Evolutionary conservation across 2,797 vertebrate species (phyloP).

Genomic region (Chaunax sp.): DNA sequence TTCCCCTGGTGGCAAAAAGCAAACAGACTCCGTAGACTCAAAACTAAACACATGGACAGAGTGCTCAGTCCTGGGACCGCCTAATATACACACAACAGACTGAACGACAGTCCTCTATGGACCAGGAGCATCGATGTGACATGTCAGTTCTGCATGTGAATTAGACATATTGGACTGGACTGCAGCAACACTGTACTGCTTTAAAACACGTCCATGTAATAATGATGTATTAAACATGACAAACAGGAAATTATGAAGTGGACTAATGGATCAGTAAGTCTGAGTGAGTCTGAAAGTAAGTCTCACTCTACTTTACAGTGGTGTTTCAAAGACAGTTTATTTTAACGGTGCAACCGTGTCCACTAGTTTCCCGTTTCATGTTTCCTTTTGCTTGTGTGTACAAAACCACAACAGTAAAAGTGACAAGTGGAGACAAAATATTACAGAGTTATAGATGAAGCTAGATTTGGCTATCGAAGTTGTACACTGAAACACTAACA

Average conservation of each 20-base stretch:
- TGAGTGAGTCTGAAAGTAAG: slow-evolving; percentile 1
- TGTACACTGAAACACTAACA: neutral
- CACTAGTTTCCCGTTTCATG: slow-evolving; percentile 8
- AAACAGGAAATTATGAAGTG: slow-evolving; percentile 19
- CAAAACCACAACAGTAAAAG: slow-evolving; percentile 17
- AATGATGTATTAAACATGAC: slow-evolving; percentile 12
- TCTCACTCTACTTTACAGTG: slow-evolving; percentile 29
- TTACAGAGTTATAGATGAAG: neutral
- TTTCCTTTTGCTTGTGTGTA: slow-evolving; percentile 14
- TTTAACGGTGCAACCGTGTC: slow-evolving; percentile 20
- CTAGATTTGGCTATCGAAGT: neutral
- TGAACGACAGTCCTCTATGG: slow-evolving; percentile 17
- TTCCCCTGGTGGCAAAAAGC: slow-evolving; percentile 57
- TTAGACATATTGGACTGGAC: neutral
- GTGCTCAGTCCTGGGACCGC: slow-evolving; percentile 3
- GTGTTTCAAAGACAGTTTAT: slow-evolving; percentile 36
- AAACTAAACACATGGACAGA: slow-evolving; percentile 51
- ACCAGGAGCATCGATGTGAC: slow-evolving; percentile 17
- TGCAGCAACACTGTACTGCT: slow-evolving; percentile 6
- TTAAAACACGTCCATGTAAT: slow-evolving; percentile 15
- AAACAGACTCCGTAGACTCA: slow-evolving; percentile 61
- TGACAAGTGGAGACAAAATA: slow-evolving; percentile 4
- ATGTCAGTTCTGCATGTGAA: slow-evolving; percentile 11
- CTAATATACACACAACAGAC: slow-evolving; percentile 33
- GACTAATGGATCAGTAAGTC: slow-evolving; percentile 22